Conservation (phyloP, 2,113 vertebrate species). For the Poeciliopsis occidentalis region DNA sequence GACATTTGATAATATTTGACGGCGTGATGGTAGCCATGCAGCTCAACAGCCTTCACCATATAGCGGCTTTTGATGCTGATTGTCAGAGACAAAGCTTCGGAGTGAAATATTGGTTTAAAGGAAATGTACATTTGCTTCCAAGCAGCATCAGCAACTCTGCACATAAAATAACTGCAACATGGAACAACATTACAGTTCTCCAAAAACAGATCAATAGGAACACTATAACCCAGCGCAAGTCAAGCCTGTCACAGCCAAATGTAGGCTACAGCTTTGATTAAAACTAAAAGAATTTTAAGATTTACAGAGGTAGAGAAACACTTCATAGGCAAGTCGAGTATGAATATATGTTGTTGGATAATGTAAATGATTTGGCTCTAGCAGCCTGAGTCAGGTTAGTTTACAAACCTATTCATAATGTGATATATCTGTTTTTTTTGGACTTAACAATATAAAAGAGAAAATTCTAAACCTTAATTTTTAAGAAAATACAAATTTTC, state of each 20-base stretch:
- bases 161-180: slow-evolving; percentile 36
- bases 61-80: not conserved
- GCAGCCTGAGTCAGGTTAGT: slow-evolving; percentile 37
- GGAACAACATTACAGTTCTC: slow-evolving; percentile 32
- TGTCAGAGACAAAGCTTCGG: not conserved
- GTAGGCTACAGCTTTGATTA: slow-evolving; percentile 21
- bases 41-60: not conserved
- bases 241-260: slow-evolving; percentile 20
- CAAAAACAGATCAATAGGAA: slow-evolving; percentile 52
- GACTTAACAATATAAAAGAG: not conserved
- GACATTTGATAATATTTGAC: slow-evolving; percentile 1
- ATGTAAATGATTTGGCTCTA: slow-evolving; percentile 43
- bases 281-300: slow-evolving; percentile 11
- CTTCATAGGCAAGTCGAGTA: not conserved
- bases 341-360: slow-evolving; percentile 1
- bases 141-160: slow-evolving; percentile 64
- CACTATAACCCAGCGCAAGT: slow-evolving; percentile 25
- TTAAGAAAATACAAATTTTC: too few species aligned
- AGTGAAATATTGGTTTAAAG: slow-evolving; percentile 44
- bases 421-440: not conserved
- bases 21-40: not conserved
- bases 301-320: slow-evolving; percentile 1
- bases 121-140: slow-evolving; percentile 18
- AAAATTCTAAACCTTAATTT: not conserved
- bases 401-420: not conserved